These are phyloP conservation scores for Mormyrus lacerda DNA, from an alignment of 2,113 vertebrate genomes.

Conservation along the genomic window DNA sequence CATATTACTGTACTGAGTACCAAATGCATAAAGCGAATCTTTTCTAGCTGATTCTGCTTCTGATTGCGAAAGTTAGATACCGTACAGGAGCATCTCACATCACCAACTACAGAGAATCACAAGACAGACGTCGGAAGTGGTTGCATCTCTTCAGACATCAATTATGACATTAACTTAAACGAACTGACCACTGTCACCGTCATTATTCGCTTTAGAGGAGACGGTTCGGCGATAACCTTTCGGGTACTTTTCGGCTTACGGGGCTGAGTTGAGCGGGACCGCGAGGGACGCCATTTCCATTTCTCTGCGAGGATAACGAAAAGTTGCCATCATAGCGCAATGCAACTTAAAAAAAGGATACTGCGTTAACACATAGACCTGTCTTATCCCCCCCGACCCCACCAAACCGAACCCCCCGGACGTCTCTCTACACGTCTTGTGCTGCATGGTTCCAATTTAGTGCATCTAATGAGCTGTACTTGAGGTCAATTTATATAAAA, in stretches of 20 bases:
- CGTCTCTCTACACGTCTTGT: conserved; percentile 35
- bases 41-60: background rate
- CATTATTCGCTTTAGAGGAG: background rate
- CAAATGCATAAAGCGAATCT: background rate
- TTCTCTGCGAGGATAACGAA: background rate
- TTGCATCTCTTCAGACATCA: background rate
- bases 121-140: background rate
- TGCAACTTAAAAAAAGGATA: background rate
- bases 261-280: background rate
- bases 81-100: background rate
- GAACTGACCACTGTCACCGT: background rate
- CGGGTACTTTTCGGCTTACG: background rate
- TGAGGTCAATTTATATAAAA: conserved; percentile 72
- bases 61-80: background rate
- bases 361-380: background rate
- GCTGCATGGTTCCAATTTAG: conserved; percentile 68
- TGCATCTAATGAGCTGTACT: conserved; percentile 69
- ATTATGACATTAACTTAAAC: background rate
- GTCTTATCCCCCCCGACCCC: background rate
- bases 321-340: background rate
- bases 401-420: conserved; percentile 5
- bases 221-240: background rate
- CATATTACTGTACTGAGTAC: background rate
- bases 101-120: background rate
- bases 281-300: background rate